Evolutionary conservation across 1,140 invertebrate species (phyloP).

Genomic region (Leptinotarsa undecemlineata): DNA sequence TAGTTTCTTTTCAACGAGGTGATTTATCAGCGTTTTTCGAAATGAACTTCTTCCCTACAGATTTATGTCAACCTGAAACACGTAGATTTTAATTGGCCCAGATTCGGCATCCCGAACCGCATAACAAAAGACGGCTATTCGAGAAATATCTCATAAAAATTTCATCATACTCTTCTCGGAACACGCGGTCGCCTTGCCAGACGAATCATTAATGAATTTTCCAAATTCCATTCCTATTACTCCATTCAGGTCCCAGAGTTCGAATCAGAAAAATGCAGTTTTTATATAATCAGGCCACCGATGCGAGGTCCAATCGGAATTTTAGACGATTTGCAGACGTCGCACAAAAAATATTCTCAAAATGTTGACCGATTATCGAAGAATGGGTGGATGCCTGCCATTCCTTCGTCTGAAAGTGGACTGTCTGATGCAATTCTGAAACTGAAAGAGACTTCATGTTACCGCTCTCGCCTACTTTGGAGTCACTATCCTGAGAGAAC

Average conservation of each 20-base stretch:
- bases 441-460: background rate
- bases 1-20: background rate
- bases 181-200: slow-evolving; percentile 2
- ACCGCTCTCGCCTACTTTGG: too few relatives aligned
- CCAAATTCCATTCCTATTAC: slow-evolving; percentile 19
- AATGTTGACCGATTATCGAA: slow-evolving; percentile 2
- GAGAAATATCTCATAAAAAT: slow-evolving; percentile 10
- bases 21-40: background rate
- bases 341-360: background rate
- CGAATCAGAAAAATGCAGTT: background rate
- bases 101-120: slow-evolving; percentile 12
- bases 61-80: background rate
- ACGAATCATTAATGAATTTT: slow-evolving; percentile 18
- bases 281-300: slow-evolving; percentile 1
- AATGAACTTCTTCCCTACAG: background rate
- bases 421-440: background rate
- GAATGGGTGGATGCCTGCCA: background rate
- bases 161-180: slow-evolving; percentile 17
- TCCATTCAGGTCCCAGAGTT: background rate
- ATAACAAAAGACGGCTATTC: slow-evolving; percentile 14
- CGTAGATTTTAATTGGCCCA: slow-evolving; percentile 20
- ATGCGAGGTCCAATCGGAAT: background rate
- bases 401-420: background rate
- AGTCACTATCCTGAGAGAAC: too few relatives aligned
- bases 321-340: background rate